Conservation (phyloP, 2,113 vertebrate species). For the Istiophorus platypterus region DNA sequence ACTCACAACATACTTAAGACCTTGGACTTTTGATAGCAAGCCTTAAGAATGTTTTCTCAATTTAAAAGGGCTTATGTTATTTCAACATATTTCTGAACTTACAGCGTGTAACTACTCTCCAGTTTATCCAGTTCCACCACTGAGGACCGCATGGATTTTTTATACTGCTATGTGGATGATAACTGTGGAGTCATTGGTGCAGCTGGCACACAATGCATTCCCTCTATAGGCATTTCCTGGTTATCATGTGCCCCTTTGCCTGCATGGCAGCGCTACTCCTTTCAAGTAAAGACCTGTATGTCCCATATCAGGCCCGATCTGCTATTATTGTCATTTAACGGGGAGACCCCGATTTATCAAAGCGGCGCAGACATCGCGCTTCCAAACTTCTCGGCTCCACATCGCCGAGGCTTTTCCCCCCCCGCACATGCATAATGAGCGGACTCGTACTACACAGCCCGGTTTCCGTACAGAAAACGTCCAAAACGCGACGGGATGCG, state of each 20-base stretch:
- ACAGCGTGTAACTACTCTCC: slow-evolving; percentile 11
- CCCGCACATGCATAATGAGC: not conserved
- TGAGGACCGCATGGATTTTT: slow-evolving; percentile 7
- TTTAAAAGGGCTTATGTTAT: slow-evolving; percentile 3
- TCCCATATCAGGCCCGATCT: slow-evolving; percentile 4
- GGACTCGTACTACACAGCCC: not conserved
- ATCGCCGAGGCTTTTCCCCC: not conserved
- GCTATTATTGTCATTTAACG: not conserved
- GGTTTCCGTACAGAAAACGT: not conserved
- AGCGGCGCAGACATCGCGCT: not conserved
- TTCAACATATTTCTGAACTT: slow-evolving; percentile 17
- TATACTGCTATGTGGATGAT: slow-evolving; percentile 33
- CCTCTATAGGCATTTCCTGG: slow-evolving; percentile 74
- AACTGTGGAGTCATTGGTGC: slow-evolving; percentile 58
- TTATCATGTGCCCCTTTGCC: slow-evolving; percentile 60
- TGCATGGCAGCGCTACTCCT: slow-evolving; percentile 44
- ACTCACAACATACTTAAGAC: slow-evolving; percentile 59
- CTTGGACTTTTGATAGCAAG: slow-evolving; percentile 41
- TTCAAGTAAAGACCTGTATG: slow-evolving; percentile 16
- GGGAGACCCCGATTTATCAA: not conserved
- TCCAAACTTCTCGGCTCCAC: slow-evolving; percentile 34
- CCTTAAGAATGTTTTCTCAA: slow-evolving; percentile 19
- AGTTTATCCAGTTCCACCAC: slow-evolving; percentile 6
- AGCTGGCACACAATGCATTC: slow-evolving; percentile 62
- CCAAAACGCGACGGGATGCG: not conserved